Evolutionary conservation across 2,113 vertebrate species (phyloP).

Genomic region (Gobius niger): DNA sequence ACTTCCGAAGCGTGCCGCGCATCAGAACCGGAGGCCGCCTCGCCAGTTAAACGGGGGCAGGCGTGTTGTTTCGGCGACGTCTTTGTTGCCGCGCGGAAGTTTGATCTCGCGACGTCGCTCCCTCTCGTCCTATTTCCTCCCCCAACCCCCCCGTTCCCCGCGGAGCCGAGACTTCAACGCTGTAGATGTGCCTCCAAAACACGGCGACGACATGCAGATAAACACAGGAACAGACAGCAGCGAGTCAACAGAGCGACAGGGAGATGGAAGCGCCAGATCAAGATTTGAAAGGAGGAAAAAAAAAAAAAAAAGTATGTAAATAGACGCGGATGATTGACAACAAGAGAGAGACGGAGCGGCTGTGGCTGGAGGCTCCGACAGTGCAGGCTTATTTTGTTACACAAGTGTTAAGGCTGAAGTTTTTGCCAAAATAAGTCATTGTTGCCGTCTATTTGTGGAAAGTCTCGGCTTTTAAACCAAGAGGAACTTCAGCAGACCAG

Average conservation of each 20-base stretch:
- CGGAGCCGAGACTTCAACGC: slow-evolving; percentile 38
- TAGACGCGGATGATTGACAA: slow-evolving; percentile 49
- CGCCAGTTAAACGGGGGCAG: neutral
- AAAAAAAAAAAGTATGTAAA: slow-evolving; percentile 8
- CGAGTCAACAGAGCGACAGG: slow-evolving; percentile 62
- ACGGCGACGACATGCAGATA: slow-evolving; percentile 51
- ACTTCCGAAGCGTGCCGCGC: no score
- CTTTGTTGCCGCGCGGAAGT: slow-evolving; percentile 50
- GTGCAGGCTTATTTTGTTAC: no score
- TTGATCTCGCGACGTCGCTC: slow-evolving; percentile 62
- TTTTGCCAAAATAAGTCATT: no score
- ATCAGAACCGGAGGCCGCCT: neutral
- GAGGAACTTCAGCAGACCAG: no score
- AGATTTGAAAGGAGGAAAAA: slow-evolving; percentile 21
- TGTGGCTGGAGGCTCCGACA: neutral
- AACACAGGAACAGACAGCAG: slow-evolving; percentile 63
- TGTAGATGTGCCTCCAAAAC: slow-evolving; percentile 32
- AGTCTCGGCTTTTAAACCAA: no score
- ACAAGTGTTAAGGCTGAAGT: no score
- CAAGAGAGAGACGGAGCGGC: neutral
- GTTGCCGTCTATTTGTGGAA: no score
- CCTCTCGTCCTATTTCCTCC: slow-evolving; percentile 67
- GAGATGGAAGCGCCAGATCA: slow-evolving; percentile 10
- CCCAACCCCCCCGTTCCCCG: slow-evolving; percentile 33
- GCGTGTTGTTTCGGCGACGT: slow-evolving; percentile 24